Evolutionary conservation across 2,888 invertebrate species (phyloP).

Genomic region (Drosophila setosimentum): DNA sequence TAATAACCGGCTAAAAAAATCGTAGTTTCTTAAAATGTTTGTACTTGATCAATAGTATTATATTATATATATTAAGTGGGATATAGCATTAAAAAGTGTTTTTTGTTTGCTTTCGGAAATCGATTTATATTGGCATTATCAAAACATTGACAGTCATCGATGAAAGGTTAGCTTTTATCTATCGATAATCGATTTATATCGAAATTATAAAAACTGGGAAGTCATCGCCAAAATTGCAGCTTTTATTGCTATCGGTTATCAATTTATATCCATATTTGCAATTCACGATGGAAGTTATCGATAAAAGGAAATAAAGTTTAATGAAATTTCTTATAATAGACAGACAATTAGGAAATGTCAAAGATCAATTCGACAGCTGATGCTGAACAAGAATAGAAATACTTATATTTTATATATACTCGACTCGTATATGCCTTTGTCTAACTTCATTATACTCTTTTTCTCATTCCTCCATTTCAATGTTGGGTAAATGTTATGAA

Average conservation of each 20-base stretch:
- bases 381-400: background rate
- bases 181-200: no score
- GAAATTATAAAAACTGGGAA: no score
- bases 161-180: no score
- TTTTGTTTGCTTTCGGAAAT: background rate
- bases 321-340: background rate
- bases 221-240: no score
- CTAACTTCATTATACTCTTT: background rate
- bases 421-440: background rate
- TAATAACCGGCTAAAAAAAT: background rate
- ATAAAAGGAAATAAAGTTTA: background rate
- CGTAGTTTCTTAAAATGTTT: background rate
- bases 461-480: background rate
- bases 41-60: background rate
- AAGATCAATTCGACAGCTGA: background rate
- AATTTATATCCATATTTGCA: background rate
- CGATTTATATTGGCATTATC: no score
- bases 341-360: background rate
- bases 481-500: background rate
- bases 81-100: background rate
- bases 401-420: background rate
- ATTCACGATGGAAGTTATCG: no score
- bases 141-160: no score
- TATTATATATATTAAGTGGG: background rate
- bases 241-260: background rate